Evolutionary conservation across 2,113 vertebrate species (phyloP), one percentile per base, ranked within the genome.

Genomic region (Guaruba guarouba): DNA sequence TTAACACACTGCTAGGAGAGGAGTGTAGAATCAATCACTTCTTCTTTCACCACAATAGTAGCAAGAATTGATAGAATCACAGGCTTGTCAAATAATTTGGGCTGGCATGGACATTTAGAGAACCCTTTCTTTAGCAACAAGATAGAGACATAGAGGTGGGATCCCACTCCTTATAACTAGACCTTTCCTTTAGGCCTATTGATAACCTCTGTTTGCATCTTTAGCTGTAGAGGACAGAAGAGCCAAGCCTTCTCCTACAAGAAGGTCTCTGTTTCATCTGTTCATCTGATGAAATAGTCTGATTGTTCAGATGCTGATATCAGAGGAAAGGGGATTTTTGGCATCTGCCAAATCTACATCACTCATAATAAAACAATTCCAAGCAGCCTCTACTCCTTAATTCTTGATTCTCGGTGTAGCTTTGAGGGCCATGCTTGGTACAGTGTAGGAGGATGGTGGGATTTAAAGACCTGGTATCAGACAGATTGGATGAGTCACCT

Each of bases 281-380:
- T 51, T 41, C 57, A 23, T 59, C 57, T 93, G 43, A n/a, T 76
- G n/a, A 59, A 49, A 8, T 51, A 17, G 11, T 74, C 23, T 63
- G 10, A 4, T n/a, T 48, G 9, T 80, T 80, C 20, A 61, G 44
- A 19, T 55, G 43, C 19, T 52, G 16, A 10, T 43, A 37, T 4
- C 7, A 54, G 23, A 75, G n/a, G 57, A 82, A 87, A 41, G 25
- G 9, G 7, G 3, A 46, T 46, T 84, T 86, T 78, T 88, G 20
- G 6, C 2, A 2, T 17, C 20, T 49, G 3, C 14, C 55, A 10
- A 37, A 27, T 39, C 28, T 18, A 1, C 9, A 13, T 41, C 3
- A 6, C 8, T 71, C 11, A 3, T 27, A 44, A 63, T 16, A 28
- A 82, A 77, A 29, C 22, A 59, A 33, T 37, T 25, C 31, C 23